Conservation (phyloP, 2,888 invertebrate species). For the Polymixis lichenea region DNA sequence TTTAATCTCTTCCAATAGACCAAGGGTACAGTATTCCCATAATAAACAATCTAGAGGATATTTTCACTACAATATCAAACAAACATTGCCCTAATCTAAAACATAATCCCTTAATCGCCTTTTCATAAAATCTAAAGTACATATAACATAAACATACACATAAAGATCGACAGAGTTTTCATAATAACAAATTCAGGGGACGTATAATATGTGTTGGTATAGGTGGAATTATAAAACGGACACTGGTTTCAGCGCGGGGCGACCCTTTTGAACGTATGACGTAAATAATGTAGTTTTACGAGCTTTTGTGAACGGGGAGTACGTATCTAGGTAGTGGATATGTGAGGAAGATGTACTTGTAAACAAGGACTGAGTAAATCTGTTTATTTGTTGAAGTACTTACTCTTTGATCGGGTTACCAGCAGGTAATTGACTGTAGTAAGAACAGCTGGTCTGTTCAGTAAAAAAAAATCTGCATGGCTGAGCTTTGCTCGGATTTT, state of each 20-base stretch:
- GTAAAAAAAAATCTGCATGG: too few relatives aligned
- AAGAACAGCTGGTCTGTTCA: background rate
- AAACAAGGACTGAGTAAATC: slow-evolving; percentile 12
- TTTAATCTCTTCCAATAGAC: background rate
- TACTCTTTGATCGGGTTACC: too few relatives aligned
- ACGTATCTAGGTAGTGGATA: slow-evolving; percentile 12
- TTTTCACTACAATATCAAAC: background rate
- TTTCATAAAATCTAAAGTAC: slow-evolving; percentile 39
- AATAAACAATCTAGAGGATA: background rate
- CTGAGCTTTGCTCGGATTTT: too few relatives aligned
- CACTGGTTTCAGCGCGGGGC: slow-evolving; percentile 50
- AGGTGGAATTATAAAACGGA: slow-evolving; percentile 53
- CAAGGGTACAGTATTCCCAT: background rate
- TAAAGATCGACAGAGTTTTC: slow-evolving; percentile 30
- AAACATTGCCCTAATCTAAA: slow-evolving; percentile 10
- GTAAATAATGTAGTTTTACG: slow-evolving; percentile 63
- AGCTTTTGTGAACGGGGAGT: slow-evolving; percentile 20
- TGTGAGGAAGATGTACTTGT: slow-evolving; percentile 22
- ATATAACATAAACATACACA: slow-evolving; percentile 32
- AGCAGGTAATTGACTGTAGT: too few relatives aligned
- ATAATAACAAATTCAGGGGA: slow-evolving; percentile 43
- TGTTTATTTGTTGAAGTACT: slow-evolving; percentile 19
- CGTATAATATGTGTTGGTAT: slow-evolving; percentile 44
- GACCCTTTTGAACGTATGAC: slow-evolving; percentile 52
- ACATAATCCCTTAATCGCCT: slow-evolving; percentile 19